Conservation (phyloP, 2,888 invertebrate species). For the Temnothorax rugatulus region DNA sequence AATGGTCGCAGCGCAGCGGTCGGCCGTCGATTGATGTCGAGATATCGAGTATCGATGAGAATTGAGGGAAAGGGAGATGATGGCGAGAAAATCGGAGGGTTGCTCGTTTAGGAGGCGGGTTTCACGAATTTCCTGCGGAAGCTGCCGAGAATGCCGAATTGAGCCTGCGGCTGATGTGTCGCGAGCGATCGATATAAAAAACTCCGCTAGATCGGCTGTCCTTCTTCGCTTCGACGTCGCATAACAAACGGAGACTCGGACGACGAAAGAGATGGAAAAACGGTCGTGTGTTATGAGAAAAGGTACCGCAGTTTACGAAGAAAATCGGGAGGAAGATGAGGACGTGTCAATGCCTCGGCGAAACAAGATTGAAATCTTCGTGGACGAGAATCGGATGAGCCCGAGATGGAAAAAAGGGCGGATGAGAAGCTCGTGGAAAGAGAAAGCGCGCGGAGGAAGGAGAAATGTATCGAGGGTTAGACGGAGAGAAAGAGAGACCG, state of each 20-base stretch:
- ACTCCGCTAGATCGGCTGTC: conserved; percentile 20
- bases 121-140: conserved; percentile 78
- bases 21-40: conserved; percentile 42
- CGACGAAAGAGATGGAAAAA: conserved; percentile 27
- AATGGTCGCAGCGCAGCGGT: neutral
- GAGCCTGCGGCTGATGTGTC: conserved; percentile 62
- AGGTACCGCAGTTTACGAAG: conserved; percentile 65
- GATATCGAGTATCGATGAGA: conserved; percentile 54
- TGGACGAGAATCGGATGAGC: conserved; percentile 79
- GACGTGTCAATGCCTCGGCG: conserved; percentile 77
- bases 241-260: conserved; percentile 61
- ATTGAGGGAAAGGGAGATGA: conserved; percentile 12
- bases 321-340: conserved; percentile 74
- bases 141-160: conserved; percentile 69
- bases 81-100: conserved; percentile 55
- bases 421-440: conserved; percentile 67
- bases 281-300: conserved; percentile 27
- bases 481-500: neutral
- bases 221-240: conserved; percentile 62
- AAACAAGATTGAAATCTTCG: conserved; percentile 83
- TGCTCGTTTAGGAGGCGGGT: conserved; percentile 44
- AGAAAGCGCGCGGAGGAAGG: conserved; percentile 18
- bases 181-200: conserved; percentile 66
- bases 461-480: conserved; percentile 28
- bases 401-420: conserved; percentile 76